Base-by-base conservation (phyloP, 2,888 invertebrate genomes). In the Leptinotarsa rubiginosa region DNA sequence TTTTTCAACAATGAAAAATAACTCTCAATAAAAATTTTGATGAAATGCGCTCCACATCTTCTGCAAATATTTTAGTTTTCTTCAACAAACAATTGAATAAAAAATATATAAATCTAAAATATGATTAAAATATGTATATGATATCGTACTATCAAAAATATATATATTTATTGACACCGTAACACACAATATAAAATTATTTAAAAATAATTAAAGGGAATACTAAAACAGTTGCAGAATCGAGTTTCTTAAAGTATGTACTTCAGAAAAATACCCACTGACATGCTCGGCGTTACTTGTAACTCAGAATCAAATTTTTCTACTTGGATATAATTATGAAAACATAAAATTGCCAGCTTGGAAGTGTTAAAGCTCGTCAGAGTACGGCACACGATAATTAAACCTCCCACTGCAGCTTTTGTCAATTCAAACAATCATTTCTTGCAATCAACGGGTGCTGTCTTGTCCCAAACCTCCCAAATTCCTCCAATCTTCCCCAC, bases 101-200 rank as follows among this genome's bases (percentile, higher is more conserved):
- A 62, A 62, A 62, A 62, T 62, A 62, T 31, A 62, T 62, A 62
- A 62, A 62, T 62, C 62, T 62, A 62, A 25, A 41, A 62, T 41
- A 62, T 62, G 41, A 41, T n/a, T 62, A 25, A 62, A 62, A 41
- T 62, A 62, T 62, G 22, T 22, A 22, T 56, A 56, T 56, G 22
- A 56, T 20, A 22, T 56, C 56, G 15, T 56, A 56, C 56, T 56
- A 56, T 56, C 25, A 62, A 62, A 62, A 62, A 62, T 62, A 62
- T 62, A 31, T 31, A 62, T 62, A 31, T 62, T 62, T 18, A n/a
- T 41, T 31, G n/a, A 62, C 62, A 16, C 13, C 16, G 31, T 5
- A 25, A 62, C 25, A 41, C 2, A 31, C n/a, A 62, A 62, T n/a
- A 13, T 62, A 62, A 62, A 62, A 62, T 62, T 62, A 62, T 41